Conservation (phyloP, 2,888 invertebrate genomes). For the Thelaira solivaga region DNA sequence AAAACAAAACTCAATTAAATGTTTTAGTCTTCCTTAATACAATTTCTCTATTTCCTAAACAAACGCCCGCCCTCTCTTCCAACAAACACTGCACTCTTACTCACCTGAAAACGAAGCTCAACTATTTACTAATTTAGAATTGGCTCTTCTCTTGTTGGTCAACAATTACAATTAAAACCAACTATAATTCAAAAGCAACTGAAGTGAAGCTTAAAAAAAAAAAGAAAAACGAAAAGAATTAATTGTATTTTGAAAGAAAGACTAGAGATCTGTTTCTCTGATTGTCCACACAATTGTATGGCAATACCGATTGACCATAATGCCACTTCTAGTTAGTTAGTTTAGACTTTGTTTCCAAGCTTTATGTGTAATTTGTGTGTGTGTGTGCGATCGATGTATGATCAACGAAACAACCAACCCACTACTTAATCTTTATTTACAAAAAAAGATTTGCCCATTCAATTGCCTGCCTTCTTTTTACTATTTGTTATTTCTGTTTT, state of each 20-base stretch:
- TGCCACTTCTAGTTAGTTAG: constrained; percentile 3
- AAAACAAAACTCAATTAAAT: constrained; percentile 59
- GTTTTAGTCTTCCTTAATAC: constrained; percentile 48
- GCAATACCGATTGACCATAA: background rate
- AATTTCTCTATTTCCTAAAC: background rate
- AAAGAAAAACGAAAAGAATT: background rate
- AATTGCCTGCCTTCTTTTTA: too few relatives aligned
- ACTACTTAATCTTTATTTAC: constrained; percentile 57
- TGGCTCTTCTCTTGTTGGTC: constrained; percentile 19
- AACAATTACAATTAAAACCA: constrained; percentile 56
- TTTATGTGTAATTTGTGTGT: background rate
- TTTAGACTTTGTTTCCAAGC: background rate
- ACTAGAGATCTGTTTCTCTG: constrained; percentile 42
- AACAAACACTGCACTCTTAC: too few relatives aligned
- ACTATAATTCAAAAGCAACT: constrained; percentile 19
- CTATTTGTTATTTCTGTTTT: background rate
- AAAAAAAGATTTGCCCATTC: constrained; percentile 28
- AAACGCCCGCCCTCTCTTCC: background rate
- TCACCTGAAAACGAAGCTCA: too few relatives aligned
- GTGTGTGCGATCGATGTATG: constrained; percentile 4
- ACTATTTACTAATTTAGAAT: constrained; percentile 10
- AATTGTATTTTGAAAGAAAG: constrained; percentile 18
- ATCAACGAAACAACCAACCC: constrained; percentile 25
- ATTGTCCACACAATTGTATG: constrained; percentile 40
- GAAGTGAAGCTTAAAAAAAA: background rate